Percentiles rank a stretch among this genome's conserved stretches.
Evolutionary conservation across 2,797 vertebrate genomes (phyloP).

Genomic region (Molossus molossus): DNA sequence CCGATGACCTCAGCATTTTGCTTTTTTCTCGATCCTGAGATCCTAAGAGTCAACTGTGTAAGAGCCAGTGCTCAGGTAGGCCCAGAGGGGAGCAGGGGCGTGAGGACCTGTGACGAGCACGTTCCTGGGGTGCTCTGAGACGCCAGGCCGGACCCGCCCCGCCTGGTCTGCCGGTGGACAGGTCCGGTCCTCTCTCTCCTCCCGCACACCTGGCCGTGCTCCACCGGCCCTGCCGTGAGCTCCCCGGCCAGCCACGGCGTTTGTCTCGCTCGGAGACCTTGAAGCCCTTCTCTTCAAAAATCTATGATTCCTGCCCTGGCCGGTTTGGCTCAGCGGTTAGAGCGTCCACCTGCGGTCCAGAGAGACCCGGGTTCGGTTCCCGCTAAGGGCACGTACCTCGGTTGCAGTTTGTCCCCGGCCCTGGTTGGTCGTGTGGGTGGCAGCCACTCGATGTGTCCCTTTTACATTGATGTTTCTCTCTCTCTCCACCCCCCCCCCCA

Average conservation of each 20-base stretch:
- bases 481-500: neutral
- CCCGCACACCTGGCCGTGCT: neutral
- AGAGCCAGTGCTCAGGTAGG: neutral
- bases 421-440: too few species aligned
- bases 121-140: neutral
- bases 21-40: neutral
- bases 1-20: neutral
- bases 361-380: too few species aligned
- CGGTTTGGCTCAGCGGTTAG: too few species aligned
- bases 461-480: neutral
- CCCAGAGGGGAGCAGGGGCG: neutral
- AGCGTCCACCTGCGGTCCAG: too few species aligned
- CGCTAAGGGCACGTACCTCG: too few species aligned
- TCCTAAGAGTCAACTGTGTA: neutral
- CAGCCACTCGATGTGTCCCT: too few species aligned
- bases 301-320: too few species aligned
- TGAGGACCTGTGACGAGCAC: neutral
- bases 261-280: neutral
- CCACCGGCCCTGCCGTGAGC: neutral
- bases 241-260: neutral
- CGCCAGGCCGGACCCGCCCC: neutral
- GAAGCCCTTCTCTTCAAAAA: neutral
- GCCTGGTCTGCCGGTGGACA: neutral
- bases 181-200: neutral
- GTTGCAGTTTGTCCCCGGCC: too few species aligned